phyloP scores from a whole-genome alignment of 1,140 invertebrate genomes.

The Zaprionus kolodkinae region DNA sequence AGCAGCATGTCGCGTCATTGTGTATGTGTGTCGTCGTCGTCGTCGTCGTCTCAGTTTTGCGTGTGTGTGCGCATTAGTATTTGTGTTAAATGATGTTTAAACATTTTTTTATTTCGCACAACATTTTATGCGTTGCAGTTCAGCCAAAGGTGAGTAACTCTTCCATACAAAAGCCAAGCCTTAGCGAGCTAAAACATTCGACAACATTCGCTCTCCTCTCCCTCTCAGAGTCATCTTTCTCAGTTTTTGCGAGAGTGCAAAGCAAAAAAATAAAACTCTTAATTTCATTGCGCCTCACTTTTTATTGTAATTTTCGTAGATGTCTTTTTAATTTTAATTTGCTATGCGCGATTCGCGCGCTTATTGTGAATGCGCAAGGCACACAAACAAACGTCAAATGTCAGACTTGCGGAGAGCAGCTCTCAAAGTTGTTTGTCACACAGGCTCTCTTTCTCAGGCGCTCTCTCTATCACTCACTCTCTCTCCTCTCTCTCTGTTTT shows the following conservation, averaged over 20 bases:
- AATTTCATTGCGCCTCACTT: slow-evolving; percentile 40
- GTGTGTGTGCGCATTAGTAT: slow-evolving; percentile 55
- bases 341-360: slow-evolving; percentile 77
- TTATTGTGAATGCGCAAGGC: slow-evolving; percentile 58
- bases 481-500: slow-evolving; percentile 19
- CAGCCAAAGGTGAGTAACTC: slow-evolving; percentile 62
- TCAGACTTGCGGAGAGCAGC: slow-evolving; percentile 60
- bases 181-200: slow-evolving; percentile 58
- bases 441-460: slow-evolving; percentile 4
- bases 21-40: slow-evolving; percentile 36
- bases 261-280: slow-evolving; percentile 24
- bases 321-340: slow-evolving; percentile 74
- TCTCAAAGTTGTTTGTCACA: slow-evolving; percentile 16
- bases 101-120: slow-evolving; percentile 66
- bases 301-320: slow-evolving; percentile 48
- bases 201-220: slow-evolving; percentile 30
- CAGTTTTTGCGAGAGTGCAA: neutral
- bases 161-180: slow-evolving; percentile 58
- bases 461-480: slow-evolving; percentile 37
- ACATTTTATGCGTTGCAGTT: slow-evolving; percentile 57
- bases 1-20: slow-evolving; percentile 51
- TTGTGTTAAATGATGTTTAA: slow-evolving; percentile 77
- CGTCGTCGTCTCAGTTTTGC: slow-evolving; percentile 42
- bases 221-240: neutral
- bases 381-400: slow-evolving; percentile 78